Evolutionary conservation across 1,140 invertebrate genomes (phyloP).

Genomic region (Trichoplusia ni): DNA sequence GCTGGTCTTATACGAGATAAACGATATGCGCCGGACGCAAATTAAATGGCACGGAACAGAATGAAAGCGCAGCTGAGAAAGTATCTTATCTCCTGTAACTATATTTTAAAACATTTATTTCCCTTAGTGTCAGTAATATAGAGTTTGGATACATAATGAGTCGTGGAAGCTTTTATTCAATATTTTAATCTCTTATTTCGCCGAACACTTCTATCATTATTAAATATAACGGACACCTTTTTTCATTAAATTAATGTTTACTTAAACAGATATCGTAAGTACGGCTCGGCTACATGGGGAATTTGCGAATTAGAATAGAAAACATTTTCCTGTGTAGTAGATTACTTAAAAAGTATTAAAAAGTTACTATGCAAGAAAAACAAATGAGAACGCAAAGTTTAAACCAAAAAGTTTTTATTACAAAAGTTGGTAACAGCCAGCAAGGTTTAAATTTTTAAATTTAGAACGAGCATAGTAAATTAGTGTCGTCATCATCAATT

Average conservation of each 20-base stretch:
- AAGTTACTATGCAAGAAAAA: too few species aligned
- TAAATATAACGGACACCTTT: too few species aligned
- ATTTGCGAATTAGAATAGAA: too few species aligned
- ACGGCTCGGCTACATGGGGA: too few species aligned
- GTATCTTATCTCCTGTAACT: too few species aligned
- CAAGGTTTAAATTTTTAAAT: not conserved
- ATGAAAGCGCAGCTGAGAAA: not conserved
- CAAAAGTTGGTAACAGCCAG: not conserved
- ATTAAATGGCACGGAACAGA: not conserved
- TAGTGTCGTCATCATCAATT: constrained; percentile 13
- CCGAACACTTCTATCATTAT: too few species aligned
- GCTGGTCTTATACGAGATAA: not conserved
- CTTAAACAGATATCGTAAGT: too few species aligned
- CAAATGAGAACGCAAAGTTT: not conserved
- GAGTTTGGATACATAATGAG: not conserved
- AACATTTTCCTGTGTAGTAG: too few species aligned
- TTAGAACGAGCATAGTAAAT: not conserved
- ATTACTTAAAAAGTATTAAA: too few species aligned
- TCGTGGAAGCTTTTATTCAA: too few species aligned
- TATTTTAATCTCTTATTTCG: too few species aligned
- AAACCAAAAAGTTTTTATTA: not conserved
- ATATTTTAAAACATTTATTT: not conserved
- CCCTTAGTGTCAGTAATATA: not conserved
- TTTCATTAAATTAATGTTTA: too few species aligned
- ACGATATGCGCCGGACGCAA: not conserved